phyloP scores from a whole-genome alignment of 2,888 invertebrate genomes.

The Hypolimnas misippus region DNA sequence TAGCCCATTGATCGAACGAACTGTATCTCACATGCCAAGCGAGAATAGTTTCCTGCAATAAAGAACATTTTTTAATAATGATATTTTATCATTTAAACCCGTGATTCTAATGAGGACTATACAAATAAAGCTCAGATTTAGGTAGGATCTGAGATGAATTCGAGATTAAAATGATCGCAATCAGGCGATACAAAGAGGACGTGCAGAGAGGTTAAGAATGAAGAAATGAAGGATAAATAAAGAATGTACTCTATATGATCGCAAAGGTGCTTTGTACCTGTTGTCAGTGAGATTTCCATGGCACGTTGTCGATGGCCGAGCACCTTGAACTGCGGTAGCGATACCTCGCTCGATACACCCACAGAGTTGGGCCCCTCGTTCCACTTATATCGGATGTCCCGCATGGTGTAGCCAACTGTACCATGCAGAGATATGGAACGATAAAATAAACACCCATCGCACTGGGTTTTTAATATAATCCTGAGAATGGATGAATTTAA shows the following conservation, averaged over 20 bases:
- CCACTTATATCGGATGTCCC: conserved; percentile 99
- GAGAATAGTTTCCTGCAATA: conserved; percentile 95
- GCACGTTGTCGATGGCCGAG: conserved; percentile 97
- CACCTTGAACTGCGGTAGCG: conserved; percentile 98
- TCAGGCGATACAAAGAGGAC: conserved; percentile 47
- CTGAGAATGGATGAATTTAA: conserved; percentile 53
- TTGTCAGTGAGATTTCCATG: conserved; percentile 98
- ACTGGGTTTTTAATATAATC: conserved; percentile 71
- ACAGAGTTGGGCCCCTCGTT: conserved; percentile 96
- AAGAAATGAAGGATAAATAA: conserved; percentile 43
- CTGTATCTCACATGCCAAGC: conserved; percentile 97
- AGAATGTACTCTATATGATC: conserved; percentile 17
- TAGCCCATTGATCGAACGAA: conserved; percentile 99
- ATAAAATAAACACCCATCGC: conserved; percentile 81
- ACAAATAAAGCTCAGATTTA: conserved; percentile 14
- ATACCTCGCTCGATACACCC: conserved; percentile 97
- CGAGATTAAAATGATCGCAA: conserved; percentile 22
- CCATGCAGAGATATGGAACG: conserved; percentile 79
- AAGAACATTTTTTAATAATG: conserved; percentile 72
- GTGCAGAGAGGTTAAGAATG: conserved; percentile 46
- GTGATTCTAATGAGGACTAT: not conserved
- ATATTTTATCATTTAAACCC: not conserved
- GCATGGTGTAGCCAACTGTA: conserved; percentile 98
- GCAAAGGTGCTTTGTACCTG: conserved; percentile 81
- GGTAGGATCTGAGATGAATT: conserved; percentile 7